Evolutionary conservation across 2,888 invertebrate species (phyloP).

Genomic region (Melieria picta): DNA sequence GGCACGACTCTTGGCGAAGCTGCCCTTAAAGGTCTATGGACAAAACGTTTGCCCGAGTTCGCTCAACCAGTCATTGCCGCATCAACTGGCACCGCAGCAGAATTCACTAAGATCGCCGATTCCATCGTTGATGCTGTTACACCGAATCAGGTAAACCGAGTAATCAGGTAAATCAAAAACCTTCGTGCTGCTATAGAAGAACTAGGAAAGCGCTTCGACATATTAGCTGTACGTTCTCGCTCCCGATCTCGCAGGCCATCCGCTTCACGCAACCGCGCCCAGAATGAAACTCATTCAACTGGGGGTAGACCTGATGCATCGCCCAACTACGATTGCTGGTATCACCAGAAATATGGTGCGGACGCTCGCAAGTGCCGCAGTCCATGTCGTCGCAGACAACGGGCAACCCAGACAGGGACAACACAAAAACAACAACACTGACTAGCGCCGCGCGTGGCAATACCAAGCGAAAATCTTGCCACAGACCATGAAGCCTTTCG

Average conservation of each 20-base stretch:
- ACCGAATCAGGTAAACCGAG: conserved; percentile 1
- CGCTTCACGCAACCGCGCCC: background rate
- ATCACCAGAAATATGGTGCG: conserved; percentile 1
- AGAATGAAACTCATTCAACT: background rate
- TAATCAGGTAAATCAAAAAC: conserved; percentile 2
- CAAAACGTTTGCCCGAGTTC: conserved; percentile 15
- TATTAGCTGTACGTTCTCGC: conserved; percentile 15
- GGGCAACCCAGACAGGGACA: background rate
- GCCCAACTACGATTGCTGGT: conserved; percentile 3
- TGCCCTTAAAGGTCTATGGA: conserved; percentile 27
- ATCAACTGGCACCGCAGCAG: conserved; percentile 13
- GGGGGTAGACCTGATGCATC: background rate
- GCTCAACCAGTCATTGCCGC: conserved; percentile 25
- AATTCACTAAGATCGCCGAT: conserved; percentile 29
- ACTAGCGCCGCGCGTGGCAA: background rate
- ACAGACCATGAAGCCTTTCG: conserved; percentile 16
- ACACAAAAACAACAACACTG: background rate
- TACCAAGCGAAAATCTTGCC: background rate
- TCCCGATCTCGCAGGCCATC: conserved; percentile 11
- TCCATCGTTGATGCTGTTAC: conserved; percentile 21
- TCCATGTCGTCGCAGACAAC: conserved; percentile 16
- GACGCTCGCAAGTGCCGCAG: conserved; percentile 29
- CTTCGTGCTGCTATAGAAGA: conserved; percentile 11
- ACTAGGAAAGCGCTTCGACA: conserved; percentile 17
- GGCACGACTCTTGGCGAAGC: conserved; percentile 13